Evolutionary conservation across 2,888 invertebrate genomes (phyloP), one percentile per base, ranked within the genome.

Genomic region (Tenthredo livida): DNA sequence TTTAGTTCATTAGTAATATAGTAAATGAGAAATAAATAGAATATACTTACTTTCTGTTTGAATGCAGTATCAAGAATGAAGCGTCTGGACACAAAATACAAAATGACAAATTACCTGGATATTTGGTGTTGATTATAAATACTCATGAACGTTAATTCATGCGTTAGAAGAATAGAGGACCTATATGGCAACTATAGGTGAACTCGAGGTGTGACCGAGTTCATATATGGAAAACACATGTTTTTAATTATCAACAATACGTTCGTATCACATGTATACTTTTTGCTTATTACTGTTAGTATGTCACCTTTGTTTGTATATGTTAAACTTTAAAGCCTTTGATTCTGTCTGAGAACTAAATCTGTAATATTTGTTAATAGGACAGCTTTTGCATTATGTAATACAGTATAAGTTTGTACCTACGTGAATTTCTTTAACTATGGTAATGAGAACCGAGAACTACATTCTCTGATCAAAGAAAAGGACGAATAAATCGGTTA

Each of bases 181-280:
- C n/a, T n/a, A n/a, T 61, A 61, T 40, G 78, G 40, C 61, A 80
- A 80, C 80, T 37, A 61, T 37, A 61, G 80, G 33, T 50, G 37
- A 80, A 29, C 80, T 54, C 40, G 37, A 12, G 58, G 43, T 80
- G 33, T 47, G 47, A 47, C 29, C 54, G 77, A 77, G 54, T 80
- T 33, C 17, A 67, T 33, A 67, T 33, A 78, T 80, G 21, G 37
- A 7, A n/a, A 80, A 61, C 80, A 80, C 58, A 80, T 80, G 80
- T 80, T 61, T 61, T 50, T 80, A 61, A 80, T 80, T 80, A 80
- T 50, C 29, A 37, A 80, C 61, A 80, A n/a, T 12, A 40, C 37
- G 21, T 61, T 33, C 37, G 3, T 58, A 21, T 54, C n/a, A 25
- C 47, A 37, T 78, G 54, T 3, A 54, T 47, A 54, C 15, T 37